phyloP scores from a whole-genome alignment of 2,888 invertebrate genomes.

The Yponomeuta malinellus region DNA sequence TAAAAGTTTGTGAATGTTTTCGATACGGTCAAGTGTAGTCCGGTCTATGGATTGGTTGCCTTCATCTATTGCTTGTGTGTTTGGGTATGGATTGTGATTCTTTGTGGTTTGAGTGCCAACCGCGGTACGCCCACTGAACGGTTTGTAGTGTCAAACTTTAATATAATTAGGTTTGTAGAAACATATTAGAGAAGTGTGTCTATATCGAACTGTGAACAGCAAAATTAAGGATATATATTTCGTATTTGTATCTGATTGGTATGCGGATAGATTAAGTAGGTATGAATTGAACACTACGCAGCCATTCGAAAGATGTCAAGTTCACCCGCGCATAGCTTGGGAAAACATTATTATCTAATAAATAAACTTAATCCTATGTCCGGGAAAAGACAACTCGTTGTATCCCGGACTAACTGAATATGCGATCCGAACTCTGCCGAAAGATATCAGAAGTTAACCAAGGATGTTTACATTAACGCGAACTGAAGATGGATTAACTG shows the following conservation, averaged over 20 bases:
- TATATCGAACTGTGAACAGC: conserved; percentile 4
- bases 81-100: conserved; percentile 79
- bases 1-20: conserved; percentile 39
- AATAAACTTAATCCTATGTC: conserved; percentile 72
- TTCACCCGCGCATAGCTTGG: conserved; percentile 51
- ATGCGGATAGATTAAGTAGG: not conserved
- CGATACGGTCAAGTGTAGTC: conserved; percentile 24
- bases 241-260: not conserved
- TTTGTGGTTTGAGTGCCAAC: conserved; percentile 83
- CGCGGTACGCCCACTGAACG: conserved; percentile 44
- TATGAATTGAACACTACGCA: not conserved
- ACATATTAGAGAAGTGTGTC: conserved; percentile 5
- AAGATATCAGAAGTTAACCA: conserved; percentile 51
- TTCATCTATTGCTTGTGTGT: conserved; percentile 89
- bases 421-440: conserved; percentile 63
- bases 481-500: conserved; percentile 58
- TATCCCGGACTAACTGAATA: conserved; percentile 55
- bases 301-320: not conserved
- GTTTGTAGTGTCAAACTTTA: not conserved
- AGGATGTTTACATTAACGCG: conserved; percentile 48
- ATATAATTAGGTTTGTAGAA: not conserved
- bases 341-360: conserved; percentile 65
- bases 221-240: conserved; percentile 3
- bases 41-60: conserved; percentile 78
- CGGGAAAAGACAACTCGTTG: conserved; percentile 33